These are phyloP conservation scores for Pocota personata DNA, from an alignment of 2,888 invertebrate species.

Conservation along the genomic window DNA sequence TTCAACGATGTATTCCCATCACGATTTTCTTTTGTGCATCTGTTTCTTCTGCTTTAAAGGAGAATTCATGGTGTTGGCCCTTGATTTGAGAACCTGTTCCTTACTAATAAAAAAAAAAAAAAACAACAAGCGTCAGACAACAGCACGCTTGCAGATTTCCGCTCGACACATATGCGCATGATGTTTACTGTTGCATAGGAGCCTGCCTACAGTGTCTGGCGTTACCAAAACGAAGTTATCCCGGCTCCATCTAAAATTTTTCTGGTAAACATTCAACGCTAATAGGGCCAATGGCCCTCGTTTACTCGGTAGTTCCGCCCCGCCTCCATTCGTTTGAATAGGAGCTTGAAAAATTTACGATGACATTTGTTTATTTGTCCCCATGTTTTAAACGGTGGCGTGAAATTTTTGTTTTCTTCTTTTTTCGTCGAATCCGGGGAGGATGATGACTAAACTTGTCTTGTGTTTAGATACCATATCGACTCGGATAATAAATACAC, in stretches of 20 bases:
- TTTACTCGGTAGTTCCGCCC: slow-evolving; percentile 42
- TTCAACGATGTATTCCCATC: slow-evolving; percentile 45
- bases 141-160: slow-evolving; percentile 36
- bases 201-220: slow-evolving; percentile 43
- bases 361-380: slow-evolving; percentile 70
- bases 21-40: slow-evolving; percentile 9
- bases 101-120: slow-evolving; percentile 16
- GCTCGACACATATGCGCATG: slow-evolving; percentile 12
- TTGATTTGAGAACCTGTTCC: slow-evolving; percentile 52
- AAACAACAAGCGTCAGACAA: slow-evolving; percentile 26
- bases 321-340: slow-evolving; percentile 42
- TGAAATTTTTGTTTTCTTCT: slow-evolving; percentile 17
- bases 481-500: slow-evolving; percentile 63
- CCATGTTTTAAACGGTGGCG: slow-evolving; percentile 49
- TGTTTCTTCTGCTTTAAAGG: slow-evolving; percentile 37
- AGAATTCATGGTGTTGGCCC: slow-evolving; percentile 62
- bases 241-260: slow-evolving; percentile 55
- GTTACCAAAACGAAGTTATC: slow-evolving; percentile 40
- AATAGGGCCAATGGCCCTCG: slow-evolving; percentile 66
- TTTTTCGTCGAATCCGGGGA: not conserved
- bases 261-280: slow-evolving; percentile 63
- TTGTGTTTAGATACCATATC: slow-evolving; percentile 58
- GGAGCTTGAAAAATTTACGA: slow-evolving; percentile 67
- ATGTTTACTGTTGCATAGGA: slow-evolving; percentile 8
- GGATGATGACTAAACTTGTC: slow-evolving; percentile 58